phyloP scores from a whole-genome alignment of 2,888 invertebrate genomes.

The Myopa tessellatipennis region DNA sequence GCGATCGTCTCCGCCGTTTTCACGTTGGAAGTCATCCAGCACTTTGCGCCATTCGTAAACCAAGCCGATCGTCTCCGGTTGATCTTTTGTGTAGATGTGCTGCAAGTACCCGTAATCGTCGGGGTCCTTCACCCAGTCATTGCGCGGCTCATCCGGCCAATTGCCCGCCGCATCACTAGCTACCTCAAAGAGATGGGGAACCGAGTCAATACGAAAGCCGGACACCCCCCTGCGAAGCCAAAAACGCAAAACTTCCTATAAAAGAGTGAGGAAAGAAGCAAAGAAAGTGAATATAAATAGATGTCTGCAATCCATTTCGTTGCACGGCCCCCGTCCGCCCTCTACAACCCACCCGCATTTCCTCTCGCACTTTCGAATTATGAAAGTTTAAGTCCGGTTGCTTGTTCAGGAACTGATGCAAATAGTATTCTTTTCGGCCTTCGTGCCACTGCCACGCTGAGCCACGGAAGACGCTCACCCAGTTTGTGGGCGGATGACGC shows the following conservation, averaged over 20 bases:
- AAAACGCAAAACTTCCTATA: conserved; percentile 73
- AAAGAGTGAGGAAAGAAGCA: not conserved
- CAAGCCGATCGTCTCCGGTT: conserved; percentile 72
- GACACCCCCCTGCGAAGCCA: conserved; percentile 85
- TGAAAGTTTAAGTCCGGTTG: conserved; percentile 78
- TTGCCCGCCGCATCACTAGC: conserved; percentile 54
- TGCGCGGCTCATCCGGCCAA: conserved; percentile 70
- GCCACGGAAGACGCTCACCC: conserved; percentile 70
- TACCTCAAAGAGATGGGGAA: conserved; percentile 67
- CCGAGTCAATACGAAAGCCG: conserved; percentile 80
- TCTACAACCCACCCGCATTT: conserved; percentile 67
- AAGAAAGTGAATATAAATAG: not conserved
- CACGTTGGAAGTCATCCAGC: conserved; percentile 68
- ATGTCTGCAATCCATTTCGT: not conserved
- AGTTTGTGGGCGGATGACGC: conserved; percentile 77
- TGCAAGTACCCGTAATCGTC: conserved; percentile 71
- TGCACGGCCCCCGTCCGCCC: not conserved
- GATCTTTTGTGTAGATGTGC: conserved; percentile 74
- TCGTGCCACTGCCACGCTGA: conserved; percentile 78
- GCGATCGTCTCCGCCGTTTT: conserved; percentile 58
- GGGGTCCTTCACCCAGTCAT: conserved; percentile 68
- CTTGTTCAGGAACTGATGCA: conserved; percentile 73
- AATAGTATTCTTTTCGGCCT: conserved; percentile 72
- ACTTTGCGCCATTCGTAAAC: conserved; percentile 72
- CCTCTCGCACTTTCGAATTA: conserved; percentile 68